Base-by-base conservation (phyloP, 2,113 vertebrate species). In the Rattus rattus region DNA sequence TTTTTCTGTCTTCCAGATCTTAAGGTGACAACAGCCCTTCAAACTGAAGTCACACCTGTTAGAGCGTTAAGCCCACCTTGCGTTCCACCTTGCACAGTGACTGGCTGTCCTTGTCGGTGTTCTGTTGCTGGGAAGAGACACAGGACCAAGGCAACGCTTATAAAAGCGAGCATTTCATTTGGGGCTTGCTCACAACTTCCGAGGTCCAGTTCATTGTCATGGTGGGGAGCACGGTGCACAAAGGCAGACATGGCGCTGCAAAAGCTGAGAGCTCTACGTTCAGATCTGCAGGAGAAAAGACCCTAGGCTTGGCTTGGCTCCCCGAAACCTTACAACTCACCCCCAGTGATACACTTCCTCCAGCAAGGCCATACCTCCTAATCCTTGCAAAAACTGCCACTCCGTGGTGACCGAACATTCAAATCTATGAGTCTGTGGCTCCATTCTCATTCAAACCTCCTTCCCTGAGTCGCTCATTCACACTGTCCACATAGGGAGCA, bases 71-170 rank as follows among this genome's bases (percentile, higher is more conserved):
- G 39, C 28, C 19, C 36, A 8, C 20, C 54, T 17, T 30, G 24
- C 2, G 56, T 61, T 14, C 22, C 3, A 0, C 39, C 16, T 3
- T 22, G 1, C 1, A 36, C 4, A 2, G 16, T 49, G 26, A 47
- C 1, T 0, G 33, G 54, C 10, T 56, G 52, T 54, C 30, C 16
- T 54, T 69, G 67, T 14, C 67, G 54, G 77, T 54, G 49, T n/a
- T n/a, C 52, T n/a, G 5, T 24, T 56, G 79, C 52, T 83, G 36
- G 59, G 80, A 59, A 39, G 20, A 81, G 33, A 39, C 54, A 24
- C 80, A 26, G 16, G 54, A 7, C 80, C 80, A 83, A 24, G n/a
- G 22, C 13, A 61, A 26, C 36, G 22, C 80, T 39, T 26, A 75
- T 22, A 75, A 75, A 39, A 13, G 22, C 26, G 56, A 80, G 36